Evolutionary conservation across 2,797 vertebrate species (phyloP), one percentile per base, ranked within the genome.

Genomic region (Melanotaenia trifasciata): DNA sequence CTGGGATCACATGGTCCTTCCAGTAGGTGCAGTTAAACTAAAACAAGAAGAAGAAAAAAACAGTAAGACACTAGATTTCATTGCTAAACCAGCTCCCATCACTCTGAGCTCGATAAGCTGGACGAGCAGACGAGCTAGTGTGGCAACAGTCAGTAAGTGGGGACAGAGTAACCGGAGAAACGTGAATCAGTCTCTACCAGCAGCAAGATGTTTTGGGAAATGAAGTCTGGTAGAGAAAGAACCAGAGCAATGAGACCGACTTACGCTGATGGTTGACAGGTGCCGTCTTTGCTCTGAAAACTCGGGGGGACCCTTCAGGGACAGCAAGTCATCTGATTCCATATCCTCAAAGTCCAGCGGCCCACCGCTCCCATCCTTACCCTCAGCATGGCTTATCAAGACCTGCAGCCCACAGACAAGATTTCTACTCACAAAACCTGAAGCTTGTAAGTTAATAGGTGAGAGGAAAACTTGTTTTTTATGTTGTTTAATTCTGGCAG

Each of bases 21-120:
- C 67, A 88, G 72, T 97, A 92, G 0, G 96, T 96, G 92, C 98
- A 99, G 75, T 98, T 98, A 87, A 99, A 98, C 98, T 32, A 22
- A 81, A 68, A 87, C 53, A 30, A 76, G 36, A 26, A 81, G 63
- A 80, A 54, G 74, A 71, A 83, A 30, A 28, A 80, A 6, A 66
- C 10, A 81, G 87, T 86, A 5, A 47, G 58, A 80, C 22, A 58
- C 64, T 28, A 51, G 51, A 81, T 64, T 74, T 45, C 67, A 70
- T 4, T 1, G 40, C 32, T 26, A 3, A 65, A 54, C 16, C 18
- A 40, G 28, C 67, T 33, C 12, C 6, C 69, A 43, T 57, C 50
- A 62, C 53, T 65, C 70, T 11, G 54, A 80, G 64, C 61, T 51
- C 65, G 63, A 78, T 28, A 70, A 69, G 24, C 58, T 36, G 28